These are phyloP conservation scores for Callithrix jacchus DNA, from an alignment of 2,113 vertebrate species.

Conservation along the genomic window DNA sequence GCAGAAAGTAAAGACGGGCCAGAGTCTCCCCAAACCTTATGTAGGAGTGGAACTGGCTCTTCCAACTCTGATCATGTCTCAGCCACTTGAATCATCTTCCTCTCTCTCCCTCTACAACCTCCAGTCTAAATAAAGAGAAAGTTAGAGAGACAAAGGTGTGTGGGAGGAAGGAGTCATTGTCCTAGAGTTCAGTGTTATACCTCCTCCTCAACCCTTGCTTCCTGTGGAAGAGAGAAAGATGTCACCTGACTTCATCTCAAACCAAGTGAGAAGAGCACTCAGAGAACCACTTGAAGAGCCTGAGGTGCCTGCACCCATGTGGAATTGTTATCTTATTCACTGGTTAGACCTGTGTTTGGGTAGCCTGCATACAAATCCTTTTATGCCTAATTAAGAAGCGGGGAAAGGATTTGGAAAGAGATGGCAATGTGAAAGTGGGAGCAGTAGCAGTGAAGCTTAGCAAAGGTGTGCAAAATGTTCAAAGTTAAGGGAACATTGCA, in stretches of 20 bases:
- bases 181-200: fast-evolving
- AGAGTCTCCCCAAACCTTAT: background rate
- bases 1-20: background rate
- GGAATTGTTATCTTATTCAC: background rate
- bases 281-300: background rate
- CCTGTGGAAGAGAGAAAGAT: background rate
- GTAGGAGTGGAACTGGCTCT: background rate
- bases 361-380: background rate
- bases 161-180: background rate
- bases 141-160: background rate
- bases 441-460: background rate
- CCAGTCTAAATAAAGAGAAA: background rate
- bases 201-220: too few relatives aligned
- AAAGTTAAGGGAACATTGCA: background rate
- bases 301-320: background rate
- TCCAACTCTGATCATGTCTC: background rate
- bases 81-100: background rate
- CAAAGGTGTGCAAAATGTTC: background rate
- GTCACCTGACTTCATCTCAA: background rate
- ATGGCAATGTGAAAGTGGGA: background rate
- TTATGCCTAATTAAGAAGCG: background rate
- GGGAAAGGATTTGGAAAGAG: background rate
- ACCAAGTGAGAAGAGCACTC: background rate
- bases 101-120: background rate
- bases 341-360: background rate